Evolutionary conservation across 2,113 vertebrate species (phyloP).

Genomic region (Condylura cristata): DNA sequence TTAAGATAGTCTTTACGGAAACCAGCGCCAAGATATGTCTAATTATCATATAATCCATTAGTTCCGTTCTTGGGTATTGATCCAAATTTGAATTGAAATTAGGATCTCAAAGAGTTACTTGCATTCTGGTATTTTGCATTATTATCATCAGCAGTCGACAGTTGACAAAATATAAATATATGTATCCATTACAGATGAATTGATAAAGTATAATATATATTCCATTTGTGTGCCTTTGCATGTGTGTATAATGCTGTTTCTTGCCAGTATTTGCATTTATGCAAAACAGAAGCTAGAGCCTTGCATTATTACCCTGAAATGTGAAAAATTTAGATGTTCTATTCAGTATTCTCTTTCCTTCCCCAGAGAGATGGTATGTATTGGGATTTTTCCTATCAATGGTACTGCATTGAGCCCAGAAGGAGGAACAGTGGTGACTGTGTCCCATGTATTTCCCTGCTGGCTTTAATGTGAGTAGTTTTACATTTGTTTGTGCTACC

Average conservation of each 20-base stretch:
- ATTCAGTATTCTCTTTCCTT: not conserved
- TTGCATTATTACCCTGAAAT: not conserved
- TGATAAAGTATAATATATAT: too few relatives aligned
- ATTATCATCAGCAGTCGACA: too few relatives aligned
- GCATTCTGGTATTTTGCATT: too few relatives aligned
- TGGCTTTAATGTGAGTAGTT: not conserved
- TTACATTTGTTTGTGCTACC: not conserved
- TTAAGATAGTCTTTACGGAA: too few relatives aligned
- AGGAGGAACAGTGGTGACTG: too few relatives aligned
- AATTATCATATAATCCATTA: too few relatives aligned
- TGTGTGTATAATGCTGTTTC: not conserved
- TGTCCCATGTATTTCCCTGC: not conserved
- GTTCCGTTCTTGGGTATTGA: too few relatives aligned
- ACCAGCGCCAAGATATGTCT: too few relatives aligned
- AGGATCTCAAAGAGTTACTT: not conserved
- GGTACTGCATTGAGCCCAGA: not conserved
- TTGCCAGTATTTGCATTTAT: not conserved
- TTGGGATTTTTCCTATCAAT: not conserved
- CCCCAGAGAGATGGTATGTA: not conserved
- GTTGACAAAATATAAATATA: too few relatives aligned
- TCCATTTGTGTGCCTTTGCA: too few relatives aligned
- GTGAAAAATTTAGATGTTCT: not conserved
- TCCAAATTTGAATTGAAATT: too few relatives aligned
- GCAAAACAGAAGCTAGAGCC: not conserved
- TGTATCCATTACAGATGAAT: too few relatives aligned